These are phyloP conservation scores for Anoplolepis gracilipes DNA, from an alignment of 1,140 invertebrate genomes.

Conservation along the genomic window DNA sequence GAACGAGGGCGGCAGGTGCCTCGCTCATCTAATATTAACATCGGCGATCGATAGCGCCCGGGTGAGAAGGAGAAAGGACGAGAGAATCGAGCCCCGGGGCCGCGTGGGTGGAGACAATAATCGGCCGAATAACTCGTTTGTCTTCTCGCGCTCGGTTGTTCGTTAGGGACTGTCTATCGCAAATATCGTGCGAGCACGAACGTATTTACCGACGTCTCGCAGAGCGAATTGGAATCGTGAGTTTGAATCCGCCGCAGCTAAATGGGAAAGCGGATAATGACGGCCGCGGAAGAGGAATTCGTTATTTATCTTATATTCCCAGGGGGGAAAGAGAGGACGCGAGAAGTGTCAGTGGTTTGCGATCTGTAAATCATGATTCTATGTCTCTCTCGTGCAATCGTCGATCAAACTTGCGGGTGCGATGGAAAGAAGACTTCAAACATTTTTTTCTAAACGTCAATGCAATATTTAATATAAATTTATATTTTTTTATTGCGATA, in stretches of 20 bases:
- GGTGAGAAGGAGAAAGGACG: constrained; percentile 32
- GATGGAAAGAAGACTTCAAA: background rate
- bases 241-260: constrained; percentile 62
- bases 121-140: constrained; percentile 76
- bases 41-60: constrained; percentile 68
- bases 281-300: constrained; percentile 57
- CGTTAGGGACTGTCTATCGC: constrained; percentile 75
- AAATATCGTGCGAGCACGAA: constrained; percentile 74
- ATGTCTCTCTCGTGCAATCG: background rate
- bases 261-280: constrained; percentile 71
- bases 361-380: background rate
- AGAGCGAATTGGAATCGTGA: constrained; percentile 72
- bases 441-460: background rate
- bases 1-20: constrained; percentile 73
- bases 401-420: background rate
- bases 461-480: background rate
- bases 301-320: constrained; percentile 63
- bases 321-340: background rate
- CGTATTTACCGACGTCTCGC: constrained; percentile 70
- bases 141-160: constrained; percentile 72
- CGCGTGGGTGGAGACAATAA: constrained; percentile 74
- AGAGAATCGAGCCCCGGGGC: constrained; percentile 47
- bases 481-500: background rate
- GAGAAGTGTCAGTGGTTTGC: background rate
- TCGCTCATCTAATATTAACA: constrained; percentile 74